Base-by-base conservation (phyloP, 2,113 vertebrate species). In the Grammomys surdaster region DNA sequence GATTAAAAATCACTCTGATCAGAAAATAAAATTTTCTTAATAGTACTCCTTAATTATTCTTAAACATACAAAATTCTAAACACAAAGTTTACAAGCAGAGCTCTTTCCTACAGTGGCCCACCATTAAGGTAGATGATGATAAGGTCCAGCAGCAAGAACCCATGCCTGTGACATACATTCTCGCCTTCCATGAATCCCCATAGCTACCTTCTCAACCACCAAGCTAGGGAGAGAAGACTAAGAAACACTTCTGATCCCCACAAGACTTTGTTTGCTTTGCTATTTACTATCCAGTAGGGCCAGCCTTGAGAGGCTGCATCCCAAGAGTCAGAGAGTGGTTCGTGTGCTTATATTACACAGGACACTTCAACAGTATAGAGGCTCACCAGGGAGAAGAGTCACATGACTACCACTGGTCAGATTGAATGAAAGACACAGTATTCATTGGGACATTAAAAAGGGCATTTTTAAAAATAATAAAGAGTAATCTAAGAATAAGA, bases 11-110 rank as follows among this genome's bases (percentile, higher is more conserved):
- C 46, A 60, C 22, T 46, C 40, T 54, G 7, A 13, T 28, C 58
- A 90, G 70, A 96, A 93, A 93, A 72, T 72, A 75, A 86, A 51
- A 82, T 65, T 67, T 65, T 9, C 2, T 51, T 80, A 89, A 67
- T 84, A 58, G 60, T 26, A 73, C 3, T 2, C 43, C 13, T 78
- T 20, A n/a, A 54, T 77, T 88, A 84, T 7, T 11, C 26, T 46
- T 58, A 40, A 36, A 76, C 43, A 77, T 54, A 16, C 87, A 46
- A 40, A 56, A 54, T 28, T 48, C 31, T 51, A 82, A 10, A 43
- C 24, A 48, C 2, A 86, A 65, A 82, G 89, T 0, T 26, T 33
- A 60, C 10, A 46, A 76, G 36, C 17, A 86, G 89, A 72, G 63
- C 1, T 40, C 56, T 70, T 51, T 51, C 36, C 24, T 54, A 31